Evolutionary conservation across 2,797 vertebrate species (phyloP), one percentile per base, ranked within the genome.

Genomic region (Apodemus agrarius): DNA sequence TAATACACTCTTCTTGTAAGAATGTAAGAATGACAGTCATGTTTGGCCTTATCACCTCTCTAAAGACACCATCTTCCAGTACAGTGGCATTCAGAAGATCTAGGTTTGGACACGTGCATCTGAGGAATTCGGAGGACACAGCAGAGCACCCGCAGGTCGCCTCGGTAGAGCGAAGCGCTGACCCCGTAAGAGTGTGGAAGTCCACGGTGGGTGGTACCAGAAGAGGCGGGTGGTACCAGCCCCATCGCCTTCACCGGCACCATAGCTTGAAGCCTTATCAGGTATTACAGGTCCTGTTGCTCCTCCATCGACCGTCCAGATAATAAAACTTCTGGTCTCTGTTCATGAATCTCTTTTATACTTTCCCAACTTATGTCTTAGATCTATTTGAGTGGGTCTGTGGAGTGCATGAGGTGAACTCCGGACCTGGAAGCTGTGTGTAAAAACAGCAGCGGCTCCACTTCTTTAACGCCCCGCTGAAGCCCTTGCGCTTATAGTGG

Each of bases 111-210:
- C 46, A 26, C 21, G 26, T 16, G 40, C 16, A n/a, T 57, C 21
- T 13, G 22, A 80, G 12, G 21, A 21, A 26, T 24, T 24, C 26
- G 29, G 29, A 24, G 83, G 61, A 34, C 72, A 52, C 59, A 13
- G 34, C 1, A 24, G 24, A 67, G 17, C 34, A 49, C 61, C 22
- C 6, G 2, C 34, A 29, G 75, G 59, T n/a, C n/a, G 29, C 72
- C 63, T 82, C 93, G 16, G 54, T 3, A 16, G 37, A 81, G 93
- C 26, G 7, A 31, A 17, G 59, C 7, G 37, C 8, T 3, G 24
- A 24, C 31, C 0, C 4, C 67, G 9, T 2, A 14, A 11, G 16
- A 3, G 6, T 24, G 6, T 24, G 34, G 12, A 54, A 5, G 65
- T 40, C 1, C 46, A 29, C 24, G 46, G 7, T 26, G 74, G 46